These are phyloP conservation scores for Hyperoodon ampullatus DNA, from an alignment of 2,113 vertebrate genomes.

Conservation along the genomic window DNA sequence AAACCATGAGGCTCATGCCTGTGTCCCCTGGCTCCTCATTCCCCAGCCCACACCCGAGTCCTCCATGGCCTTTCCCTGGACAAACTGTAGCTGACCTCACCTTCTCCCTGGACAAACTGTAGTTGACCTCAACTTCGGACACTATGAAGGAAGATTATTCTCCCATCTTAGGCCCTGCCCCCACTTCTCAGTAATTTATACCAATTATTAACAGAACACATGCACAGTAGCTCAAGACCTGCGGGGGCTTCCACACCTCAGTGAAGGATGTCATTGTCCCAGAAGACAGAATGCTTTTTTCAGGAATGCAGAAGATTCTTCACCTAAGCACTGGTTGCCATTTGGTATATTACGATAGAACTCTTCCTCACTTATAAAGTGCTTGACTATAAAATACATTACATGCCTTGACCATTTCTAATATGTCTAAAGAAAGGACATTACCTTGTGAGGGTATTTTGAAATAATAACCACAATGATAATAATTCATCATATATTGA, in stretches of 20 bases:
- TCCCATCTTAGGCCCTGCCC: neutral
- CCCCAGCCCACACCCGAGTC: neutral
- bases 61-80: neutral
- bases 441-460: conserved; percentile 24
- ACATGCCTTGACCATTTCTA: conserved; percentile 17
- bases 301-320: neutral
- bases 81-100: conserved; percentile 5
- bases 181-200: conserved; percentile 48
- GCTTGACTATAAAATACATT: conserved; percentile 21
- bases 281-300: conserved; percentile 42
- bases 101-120: neutral
- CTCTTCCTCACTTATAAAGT: neutral
- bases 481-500: conserved; percentile 35
- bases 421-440: conserved; percentile 21
- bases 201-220: conserved; percentile 63
- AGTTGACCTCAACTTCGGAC: conserved; percentile 39
- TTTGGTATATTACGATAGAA: neutral
- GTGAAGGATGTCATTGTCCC: conserved; percentile 55
- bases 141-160: neutral
- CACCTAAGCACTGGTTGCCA: neutral
- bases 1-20: neutral
- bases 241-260: conserved; percentile 40
- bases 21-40: neutral
- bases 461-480: conserved; percentile 34
- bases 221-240: conserved; percentile 20